These are phyloP conservation scores for Sinotaia quadrata DNA, from an alignment of 2,888 invertebrate species.

Conservation along the genomic window DNA sequence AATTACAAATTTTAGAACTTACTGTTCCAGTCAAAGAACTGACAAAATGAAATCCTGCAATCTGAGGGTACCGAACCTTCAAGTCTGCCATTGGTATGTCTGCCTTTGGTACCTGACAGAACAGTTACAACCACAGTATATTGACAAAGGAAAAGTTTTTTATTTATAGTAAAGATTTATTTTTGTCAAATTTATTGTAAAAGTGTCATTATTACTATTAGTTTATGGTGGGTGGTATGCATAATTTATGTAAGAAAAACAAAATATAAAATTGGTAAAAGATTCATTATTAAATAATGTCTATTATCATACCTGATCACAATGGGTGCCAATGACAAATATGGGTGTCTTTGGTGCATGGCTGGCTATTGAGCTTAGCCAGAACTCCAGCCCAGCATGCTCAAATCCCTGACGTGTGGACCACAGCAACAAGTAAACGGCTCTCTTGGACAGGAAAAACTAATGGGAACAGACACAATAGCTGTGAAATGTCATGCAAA, in stretches of 20 bases:
- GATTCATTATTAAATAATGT: too few relatives aligned
- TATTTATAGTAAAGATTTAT: too few relatives aligned
- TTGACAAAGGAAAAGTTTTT: not conserved
- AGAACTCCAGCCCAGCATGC: conserved; percentile 69
- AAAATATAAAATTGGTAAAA: too few relatives aligned
- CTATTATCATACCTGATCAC: conserved; percentile 66
- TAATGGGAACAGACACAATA: conserved; percentile 37
- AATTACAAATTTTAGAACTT: conserved; percentile 37
- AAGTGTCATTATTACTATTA: too few relatives aligned
- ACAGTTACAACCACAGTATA: not conserved
- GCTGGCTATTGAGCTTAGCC: conserved; percentile 68
- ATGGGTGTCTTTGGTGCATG: conserved; percentile 69
- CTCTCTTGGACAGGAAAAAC: conserved; percentile 69
- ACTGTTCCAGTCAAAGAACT: conserved; percentile 61
- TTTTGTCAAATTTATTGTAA: too few relatives aligned
- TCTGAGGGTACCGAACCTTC: conserved; percentile 62
- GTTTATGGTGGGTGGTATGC: too few relatives aligned
- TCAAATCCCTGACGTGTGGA: conserved; percentile 69
- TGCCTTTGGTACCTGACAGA: conserved; percentile 60
- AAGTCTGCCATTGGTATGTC: conserved; percentile 64
- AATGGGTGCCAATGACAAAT: conserved; percentile 67
- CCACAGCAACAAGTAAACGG: conserved; percentile 68
- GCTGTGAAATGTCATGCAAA: not conserved
- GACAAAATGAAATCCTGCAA: conserved; percentile 65
- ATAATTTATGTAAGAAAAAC: too few relatives aligned